These are phyloP conservation scores for Colinus virginianus DNA, from an alignment of 2,113 vertebrate genomes.

Conservation along the genomic window DNA sequence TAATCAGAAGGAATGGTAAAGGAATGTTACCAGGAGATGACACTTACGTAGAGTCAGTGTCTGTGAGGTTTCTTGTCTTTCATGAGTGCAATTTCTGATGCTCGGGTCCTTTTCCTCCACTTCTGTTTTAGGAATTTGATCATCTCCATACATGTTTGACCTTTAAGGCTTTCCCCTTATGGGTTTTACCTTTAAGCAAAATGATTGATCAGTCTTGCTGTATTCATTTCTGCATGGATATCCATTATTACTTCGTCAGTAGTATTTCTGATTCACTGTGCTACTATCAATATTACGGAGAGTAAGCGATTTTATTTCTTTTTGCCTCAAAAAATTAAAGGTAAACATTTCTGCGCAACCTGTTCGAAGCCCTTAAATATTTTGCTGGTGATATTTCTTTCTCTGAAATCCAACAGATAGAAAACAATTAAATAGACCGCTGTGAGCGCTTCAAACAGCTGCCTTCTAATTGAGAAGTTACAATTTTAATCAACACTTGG, in stretches of 20 bases:
- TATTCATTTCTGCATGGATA: not conserved
- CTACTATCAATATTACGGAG: not conserved
- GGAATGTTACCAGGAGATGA: not conserved
- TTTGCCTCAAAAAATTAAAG: not conserved
- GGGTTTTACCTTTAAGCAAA: constrained; percentile 13
- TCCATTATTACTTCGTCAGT: not conserved
- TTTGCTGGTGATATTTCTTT: not conserved
- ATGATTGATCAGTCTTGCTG: not conserved
- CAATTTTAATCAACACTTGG: not conserved
- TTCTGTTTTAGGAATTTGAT: not conserved
- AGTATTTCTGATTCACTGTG: not conserved
- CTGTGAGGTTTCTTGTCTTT: not conserved
- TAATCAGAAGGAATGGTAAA: not conserved
- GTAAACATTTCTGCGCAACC: not conserved
- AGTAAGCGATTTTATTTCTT: not conserved
- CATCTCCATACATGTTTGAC: not conserved
- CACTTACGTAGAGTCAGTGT: not conserved
- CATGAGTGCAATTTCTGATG: not conserved
- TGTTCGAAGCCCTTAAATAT: not conserved
- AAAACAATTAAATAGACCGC: not conserved
- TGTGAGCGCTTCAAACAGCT: not conserved
- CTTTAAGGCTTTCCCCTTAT: not conserved
- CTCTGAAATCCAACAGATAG: not conserved
- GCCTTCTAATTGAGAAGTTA: not conserved
- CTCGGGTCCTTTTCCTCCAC: not conserved